These are phyloP conservation scores for silkworm (Bombyx mori) DNA, from an alignment of 1,140 invertebrate genomes.

Conservation along the genomic window DNA sequence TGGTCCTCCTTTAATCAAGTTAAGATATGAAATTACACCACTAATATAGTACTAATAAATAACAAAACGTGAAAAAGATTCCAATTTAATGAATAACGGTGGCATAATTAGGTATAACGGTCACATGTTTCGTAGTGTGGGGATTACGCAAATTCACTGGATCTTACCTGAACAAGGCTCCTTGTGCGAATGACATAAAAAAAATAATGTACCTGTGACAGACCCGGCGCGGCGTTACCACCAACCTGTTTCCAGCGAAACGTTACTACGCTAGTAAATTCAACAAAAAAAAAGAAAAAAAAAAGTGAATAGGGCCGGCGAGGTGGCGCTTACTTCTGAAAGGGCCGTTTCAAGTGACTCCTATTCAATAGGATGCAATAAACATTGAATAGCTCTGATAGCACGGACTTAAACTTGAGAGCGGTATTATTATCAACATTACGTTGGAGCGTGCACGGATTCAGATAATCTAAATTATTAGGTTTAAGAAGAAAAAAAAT, in stretches of 20 bases:
- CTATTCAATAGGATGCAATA: conserved; percentile 27
- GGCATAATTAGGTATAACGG: no score
- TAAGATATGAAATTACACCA: no score
- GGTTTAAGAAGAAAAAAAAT: no score
- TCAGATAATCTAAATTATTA: no score
- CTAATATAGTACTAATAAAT: no score
- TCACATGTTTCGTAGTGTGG: no score
- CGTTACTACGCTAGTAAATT: conserved; percentile 55
- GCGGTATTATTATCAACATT: conserved; percentile 19
- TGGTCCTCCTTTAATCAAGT: no score
- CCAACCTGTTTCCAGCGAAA: conserved; percentile 28
- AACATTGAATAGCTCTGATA: conserved; percentile 21
- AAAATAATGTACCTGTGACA: conserved; percentile 35
- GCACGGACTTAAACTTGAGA: conserved; percentile 19
- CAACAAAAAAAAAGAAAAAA: conserved; percentile 35
- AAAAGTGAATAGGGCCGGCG: conserved; percentile 29
- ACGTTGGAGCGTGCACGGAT: no score
- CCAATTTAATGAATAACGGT: no score
- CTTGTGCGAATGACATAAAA: conserved; percentile 13
- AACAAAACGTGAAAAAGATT: no score
- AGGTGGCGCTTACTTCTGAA: conserved; percentile 53
- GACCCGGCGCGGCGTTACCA: conserved; percentile 11
- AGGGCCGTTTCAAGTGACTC: conserved; percentile 17
- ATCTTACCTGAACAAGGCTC: no score
- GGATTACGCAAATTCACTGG: no score